phyloP scores from a whole-genome alignment of 2,888 invertebrate species.

The Dione vanillae region DNA sequence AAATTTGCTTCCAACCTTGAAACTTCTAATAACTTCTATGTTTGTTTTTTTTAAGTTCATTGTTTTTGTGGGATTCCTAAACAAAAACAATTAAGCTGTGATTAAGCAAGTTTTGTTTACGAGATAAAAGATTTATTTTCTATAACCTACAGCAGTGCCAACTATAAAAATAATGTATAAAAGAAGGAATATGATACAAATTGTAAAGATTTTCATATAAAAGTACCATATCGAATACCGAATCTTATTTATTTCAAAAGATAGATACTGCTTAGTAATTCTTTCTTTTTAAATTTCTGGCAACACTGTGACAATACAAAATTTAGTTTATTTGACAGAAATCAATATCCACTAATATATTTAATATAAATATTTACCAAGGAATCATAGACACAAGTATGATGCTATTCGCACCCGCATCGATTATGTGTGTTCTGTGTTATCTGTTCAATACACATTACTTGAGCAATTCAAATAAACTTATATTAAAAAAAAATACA shows the following conservation, averaged over 20 bases:
- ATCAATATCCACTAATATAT: background rate
- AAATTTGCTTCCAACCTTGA: background rate
- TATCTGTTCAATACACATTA: background rate
- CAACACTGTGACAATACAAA: background rate
- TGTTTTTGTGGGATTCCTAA: conserved; percentile 13
- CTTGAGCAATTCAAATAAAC: background rate
- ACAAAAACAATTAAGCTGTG: conserved; percentile 8
- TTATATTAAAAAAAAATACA: no score
- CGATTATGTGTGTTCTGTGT: no score
- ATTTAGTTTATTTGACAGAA: background rate
- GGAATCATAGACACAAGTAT: background rate
- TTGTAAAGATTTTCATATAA: background rate
- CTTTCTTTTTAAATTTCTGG: no score
- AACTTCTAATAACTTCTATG: background rate
- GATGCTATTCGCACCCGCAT: background rate
- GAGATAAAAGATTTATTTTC: background rate
- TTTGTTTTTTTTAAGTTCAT: background rate
- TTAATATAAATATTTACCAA: background rate
- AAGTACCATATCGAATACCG: background rate
- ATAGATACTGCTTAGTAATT: no score
- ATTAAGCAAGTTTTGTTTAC: conserved; percentile 10
- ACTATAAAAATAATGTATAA: no score
- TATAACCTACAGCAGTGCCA: no score
- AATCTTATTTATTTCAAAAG: no score
- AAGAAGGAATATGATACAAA: no score